phyloP scores from a whole-genome alignment of 2,888 invertebrate species.

The Selenia dentaria region DNA sequence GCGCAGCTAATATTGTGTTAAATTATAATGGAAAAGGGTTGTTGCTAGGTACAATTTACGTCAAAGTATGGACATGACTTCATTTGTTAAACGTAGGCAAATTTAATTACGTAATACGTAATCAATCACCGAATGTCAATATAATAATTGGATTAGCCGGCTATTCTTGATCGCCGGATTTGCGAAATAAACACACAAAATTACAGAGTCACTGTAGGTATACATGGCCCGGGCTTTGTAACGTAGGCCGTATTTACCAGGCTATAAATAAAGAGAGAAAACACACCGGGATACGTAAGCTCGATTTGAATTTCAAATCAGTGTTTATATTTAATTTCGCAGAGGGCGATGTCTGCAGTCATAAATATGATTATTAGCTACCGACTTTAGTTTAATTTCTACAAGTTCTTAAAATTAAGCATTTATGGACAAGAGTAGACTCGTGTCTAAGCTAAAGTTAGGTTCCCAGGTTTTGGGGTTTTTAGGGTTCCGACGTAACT shows the following conservation, averaged over 20 bases:
- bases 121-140: slow-evolving; percentile 19
- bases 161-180: too few relatives aligned
- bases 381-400: too few relatives aligned
- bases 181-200: not conserved
- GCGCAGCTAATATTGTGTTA: too few relatives aligned
- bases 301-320: slow-evolving; percentile 22
- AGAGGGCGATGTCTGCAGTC: not conserved
- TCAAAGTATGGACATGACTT: too few relatives aligned
- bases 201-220: not conserved
- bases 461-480: too few relatives aligned
- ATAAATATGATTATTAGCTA: slow-evolving; percentile 1
- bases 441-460: too few relatives aligned
- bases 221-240: not conserved
- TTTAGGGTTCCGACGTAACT: too few relatives aligned
- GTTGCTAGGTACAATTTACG: too few relatives aligned
- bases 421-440: too few relatives aligned
- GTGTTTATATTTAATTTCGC: slow-evolving; percentile 20
- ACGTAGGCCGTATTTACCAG: slow-evolving; percentile 6
- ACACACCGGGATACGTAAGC: slow-evolving; percentile 9
- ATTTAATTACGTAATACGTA: slow-evolving; percentile 6
- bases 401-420: too few relatives aligned
- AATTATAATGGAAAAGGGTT: not conserved
- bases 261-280: slow-evolving; percentile 15
- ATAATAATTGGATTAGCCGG: slow-evolving; percentile 7
- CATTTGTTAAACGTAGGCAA: not conserved